Conservation (phyloP, 2,888 invertebrate species). For the Temnothorax rugatulus region DNA sequence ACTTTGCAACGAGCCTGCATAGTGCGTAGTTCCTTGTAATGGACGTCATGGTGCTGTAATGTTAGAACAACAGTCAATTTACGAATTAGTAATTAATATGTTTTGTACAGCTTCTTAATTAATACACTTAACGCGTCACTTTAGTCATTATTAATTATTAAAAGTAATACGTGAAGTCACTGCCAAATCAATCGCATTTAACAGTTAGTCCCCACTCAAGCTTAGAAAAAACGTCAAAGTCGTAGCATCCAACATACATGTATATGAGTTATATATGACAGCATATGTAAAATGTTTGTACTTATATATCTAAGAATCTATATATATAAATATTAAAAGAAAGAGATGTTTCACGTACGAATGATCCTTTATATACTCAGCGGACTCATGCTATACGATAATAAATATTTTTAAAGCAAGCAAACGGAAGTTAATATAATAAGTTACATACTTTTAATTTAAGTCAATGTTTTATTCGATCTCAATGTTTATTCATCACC, state of each 20-base stretch:
- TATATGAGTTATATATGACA: slow-evolving; percentile 58
- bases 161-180: slow-evolving; percentile 77
- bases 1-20: slow-evolving; percentile 63
- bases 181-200: slow-evolving; percentile 81
- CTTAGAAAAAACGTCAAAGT: slow-evolving; percentile 58
- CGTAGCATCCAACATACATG: slow-evolving; percentile 55
- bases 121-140: slow-evolving; percentile 80
- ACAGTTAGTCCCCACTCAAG: slow-evolving; percentile 63
- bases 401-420: slow-evolving; percentile 78
- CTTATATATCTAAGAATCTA: slow-evolving; percentile 74
- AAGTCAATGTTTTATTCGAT: slow-evolving; percentile 13
- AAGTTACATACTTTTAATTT: slow-evolving; percentile 53
- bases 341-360: slow-evolving; percentile 64
- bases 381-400: slow-evolving; percentile 70
- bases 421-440: slow-evolving; percentile 78
- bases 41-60: slow-evolving; percentile 79
- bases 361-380: slow-evolving; percentile 73
- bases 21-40: slow-evolving; percentile 74
- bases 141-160: slow-evolving; percentile 79
- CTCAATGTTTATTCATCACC: slow-evolving; percentile 1
- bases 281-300: slow-evolving; percentile 73
- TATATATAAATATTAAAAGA: slow-evolving; percentile 60
- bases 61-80: slow-evolving; percentile 79
- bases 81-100: slow-evolving; percentile 76
- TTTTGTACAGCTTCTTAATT: slow-evolving; percentile 85